Evolutionary conservation across 1,140 invertebrate genomes (phyloP).

Genomic region (Heterodera schachtii): DNA sequence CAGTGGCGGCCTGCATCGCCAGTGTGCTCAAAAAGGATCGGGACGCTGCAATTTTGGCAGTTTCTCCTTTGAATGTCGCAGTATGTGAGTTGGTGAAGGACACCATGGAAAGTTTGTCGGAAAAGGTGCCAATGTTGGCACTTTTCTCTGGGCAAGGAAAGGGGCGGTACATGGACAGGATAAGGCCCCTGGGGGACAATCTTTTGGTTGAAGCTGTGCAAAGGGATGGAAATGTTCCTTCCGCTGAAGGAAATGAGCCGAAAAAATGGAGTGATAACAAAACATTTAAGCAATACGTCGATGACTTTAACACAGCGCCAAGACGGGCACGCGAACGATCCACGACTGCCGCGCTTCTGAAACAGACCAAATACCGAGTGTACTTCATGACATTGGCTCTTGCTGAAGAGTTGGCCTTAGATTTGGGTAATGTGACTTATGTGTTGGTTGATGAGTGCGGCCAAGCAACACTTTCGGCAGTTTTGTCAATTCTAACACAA

Average conservation of each 20-base stretch:
- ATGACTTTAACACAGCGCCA: neutral
- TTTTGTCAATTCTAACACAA: neutral
- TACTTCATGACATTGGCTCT: neutral
- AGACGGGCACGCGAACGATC: neutral
- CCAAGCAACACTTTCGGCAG: neutral
- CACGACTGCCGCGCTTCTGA: neutral
- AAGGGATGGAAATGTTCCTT: neutral
- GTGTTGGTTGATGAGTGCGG: slow-evolving; percentile 3
- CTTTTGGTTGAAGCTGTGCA: neutral
- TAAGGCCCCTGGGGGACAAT: neutral
- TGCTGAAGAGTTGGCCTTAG: neutral
- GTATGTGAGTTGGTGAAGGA: slow-evolving; percentile 11
- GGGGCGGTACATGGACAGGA: neutral
- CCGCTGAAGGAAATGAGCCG: neutral
- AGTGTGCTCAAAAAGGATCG: neutral
- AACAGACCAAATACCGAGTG: neutral
- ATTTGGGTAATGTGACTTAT: neutral
- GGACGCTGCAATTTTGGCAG: neutral
- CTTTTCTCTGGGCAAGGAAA: slow-evolving; percentile 4
- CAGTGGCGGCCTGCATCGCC: neutral
- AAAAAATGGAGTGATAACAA: neutral
- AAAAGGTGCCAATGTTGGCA: neutral
- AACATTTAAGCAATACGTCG: neutral
- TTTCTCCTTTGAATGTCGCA: neutral
- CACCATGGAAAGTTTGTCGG: neutral